Evolutionary conservation across 1,140 invertebrate genomes (phyloP), one percentile per base, ranked within the genome.

Genomic region (Ceratina japonica): DNA sequence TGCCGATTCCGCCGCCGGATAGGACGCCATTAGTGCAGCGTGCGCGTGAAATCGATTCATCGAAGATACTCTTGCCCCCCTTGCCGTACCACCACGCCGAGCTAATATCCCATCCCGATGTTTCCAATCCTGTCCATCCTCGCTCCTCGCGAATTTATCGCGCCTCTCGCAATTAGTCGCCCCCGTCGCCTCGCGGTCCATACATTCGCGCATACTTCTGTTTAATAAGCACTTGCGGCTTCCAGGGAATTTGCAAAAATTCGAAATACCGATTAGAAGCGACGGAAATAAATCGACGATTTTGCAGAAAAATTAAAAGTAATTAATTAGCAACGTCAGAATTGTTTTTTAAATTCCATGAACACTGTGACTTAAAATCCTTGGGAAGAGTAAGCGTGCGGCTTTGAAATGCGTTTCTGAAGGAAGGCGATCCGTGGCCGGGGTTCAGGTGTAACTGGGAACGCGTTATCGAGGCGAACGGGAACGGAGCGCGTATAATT

Each of bases 401-500:
- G 37, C 37, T 44, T 44, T 7, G 37, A 44, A 44, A 44, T 44
- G 37, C 37, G 63, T 64, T 44, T 37, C 27, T 4, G 31, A 15
- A 44, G 63, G 63, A 4, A 44, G 31, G 54, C 24, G 58, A 69
- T 78, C 78, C 76, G 62, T 31, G 52, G 68, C 18, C 4, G 54
- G 64, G 3, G 37, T 49, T 16, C 80, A 27, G 65, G 52, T 27
- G 65, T 52, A 66, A 66, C 20, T 16, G 37, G 52, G 44, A 24
- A 15, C 20, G 31, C 68, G 72, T 80, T 71, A 74, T 73, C 83
- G 81, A 49, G 44, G 59, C 31, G 62, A n/a, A 44, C 62, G 51
- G 58, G 68, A 59, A 73, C 71, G 65, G 20, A 62, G 72, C 79
- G 64, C 70, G 74, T 70, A 81, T 88, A 90, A 90, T 91, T 91